Evolutionary conservation across 2,797 vertebrate species (phyloP).

Genomic region (Acropternis orthonyx): DNA sequence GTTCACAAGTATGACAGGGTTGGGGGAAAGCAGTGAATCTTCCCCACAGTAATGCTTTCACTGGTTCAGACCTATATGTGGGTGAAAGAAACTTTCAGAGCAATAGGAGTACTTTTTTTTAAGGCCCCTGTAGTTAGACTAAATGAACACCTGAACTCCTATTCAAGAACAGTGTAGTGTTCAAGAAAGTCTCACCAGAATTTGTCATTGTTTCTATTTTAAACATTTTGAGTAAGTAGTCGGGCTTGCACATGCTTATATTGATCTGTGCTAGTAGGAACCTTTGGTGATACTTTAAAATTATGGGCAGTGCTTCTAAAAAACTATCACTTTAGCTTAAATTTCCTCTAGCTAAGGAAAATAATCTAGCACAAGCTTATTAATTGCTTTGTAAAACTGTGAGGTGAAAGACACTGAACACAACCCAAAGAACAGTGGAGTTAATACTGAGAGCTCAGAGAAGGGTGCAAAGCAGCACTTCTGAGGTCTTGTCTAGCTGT

Average conservation of each 20-base stretch:
- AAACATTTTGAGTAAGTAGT: neutral
- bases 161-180: neutral
- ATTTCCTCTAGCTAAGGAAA: neutral
- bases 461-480: neutral
- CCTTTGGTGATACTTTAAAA: neutral
- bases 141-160: neutral
- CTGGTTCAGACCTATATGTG: neutral
- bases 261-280: neutral
- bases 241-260: accelerated
- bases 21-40: neutral
- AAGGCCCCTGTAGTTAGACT: neutral
- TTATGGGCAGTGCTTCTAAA: neutral
- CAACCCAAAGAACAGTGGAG: neutral
- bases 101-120: neutral
- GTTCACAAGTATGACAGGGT: neutral
- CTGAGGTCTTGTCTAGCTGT: neutral
- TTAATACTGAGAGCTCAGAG: neutral
- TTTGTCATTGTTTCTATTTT: neutral
- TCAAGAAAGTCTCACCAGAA: neutral
- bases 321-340: neutral
- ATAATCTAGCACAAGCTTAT: neutral
- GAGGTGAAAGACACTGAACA: neutral
- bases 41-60: neutral
- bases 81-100: neutral
- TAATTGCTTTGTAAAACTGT: neutral